Percentiles rank a stretch among this genome's conserved stretches.
Evolutionary conservation across 2,797 vertebrate genomes (phyloP).

Genomic region (Pristis pectinata): DNA sequence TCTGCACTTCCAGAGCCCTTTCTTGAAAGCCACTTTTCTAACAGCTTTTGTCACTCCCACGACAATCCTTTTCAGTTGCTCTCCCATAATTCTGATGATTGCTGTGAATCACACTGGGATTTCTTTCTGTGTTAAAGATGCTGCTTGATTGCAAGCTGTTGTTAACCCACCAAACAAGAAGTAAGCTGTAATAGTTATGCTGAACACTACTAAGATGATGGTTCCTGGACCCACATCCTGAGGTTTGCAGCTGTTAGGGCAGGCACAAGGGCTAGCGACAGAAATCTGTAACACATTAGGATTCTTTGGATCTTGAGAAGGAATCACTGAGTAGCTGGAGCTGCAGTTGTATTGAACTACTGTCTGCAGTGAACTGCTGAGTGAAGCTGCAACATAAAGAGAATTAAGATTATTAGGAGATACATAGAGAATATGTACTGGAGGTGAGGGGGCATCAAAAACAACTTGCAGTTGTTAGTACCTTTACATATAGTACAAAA

Average conservation of each 20-base stretch:
- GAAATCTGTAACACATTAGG: slow-evolving; percentile 54
- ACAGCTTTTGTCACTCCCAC: not conserved
- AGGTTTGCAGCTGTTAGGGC: slow-evolving; percentile 58
- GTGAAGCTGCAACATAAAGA: slow-evolving; percentile 38
- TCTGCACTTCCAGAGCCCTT: not conserved
- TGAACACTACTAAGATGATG: slow-evolving; percentile 63
- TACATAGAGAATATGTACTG: too few relatives aligned
- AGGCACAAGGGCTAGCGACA: slow-evolving; percentile 63
- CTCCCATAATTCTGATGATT: too few relatives aligned
- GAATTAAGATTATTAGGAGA: not conserved
- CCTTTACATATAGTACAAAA: too few relatives aligned
- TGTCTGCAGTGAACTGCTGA: slow-evolving; percentile 46
- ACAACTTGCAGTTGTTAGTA: not conserved
- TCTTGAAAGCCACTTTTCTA: not conserved
- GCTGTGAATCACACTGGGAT: not conserved
- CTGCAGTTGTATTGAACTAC: slow-evolving; percentile 62
- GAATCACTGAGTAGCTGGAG: slow-evolving; percentile 47
- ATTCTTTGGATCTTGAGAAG: slow-evolving; percentile 42
- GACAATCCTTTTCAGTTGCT: too few relatives aligned
- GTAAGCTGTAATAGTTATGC: slow-evolving; percentile 55
- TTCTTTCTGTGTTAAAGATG: not conserved
- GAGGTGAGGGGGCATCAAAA: not conserved
- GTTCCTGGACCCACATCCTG: slow-evolving; percentile 59
- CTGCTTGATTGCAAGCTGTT: too few relatives aligned
- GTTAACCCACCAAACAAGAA: slow-evolving; percentile 57